Base-by-base conservation (phyloP, 1,140 invertebrate genomes). In the Cydia amplana region DNA sequence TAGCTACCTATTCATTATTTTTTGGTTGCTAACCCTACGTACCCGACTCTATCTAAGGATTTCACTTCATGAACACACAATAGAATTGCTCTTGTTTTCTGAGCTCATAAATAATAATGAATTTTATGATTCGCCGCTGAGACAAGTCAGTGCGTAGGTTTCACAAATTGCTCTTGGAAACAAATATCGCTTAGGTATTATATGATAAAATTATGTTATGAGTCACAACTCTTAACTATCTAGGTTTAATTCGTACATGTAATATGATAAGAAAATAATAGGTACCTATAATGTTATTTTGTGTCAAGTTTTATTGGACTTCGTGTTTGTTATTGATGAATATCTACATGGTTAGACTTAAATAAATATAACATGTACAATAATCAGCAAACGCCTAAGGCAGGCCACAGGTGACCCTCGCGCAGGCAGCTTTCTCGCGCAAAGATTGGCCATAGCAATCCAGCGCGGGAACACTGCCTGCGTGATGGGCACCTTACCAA, bases 61-160 rank as follows among this genome's bases (percentile, higher is more conserved):
- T 20, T 60, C 55, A 60, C 55, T 23, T 60, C 20, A 60, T 60
- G 10, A 10, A 23, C 18, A 60, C 5, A 60, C 55, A 60, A 60
- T 60, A 60, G 55, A 60, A 60, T 60, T 60, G n/a, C 55, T 60
- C 55, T 51, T 51, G n/a, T 18, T 60, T 23, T 60, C 55, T 23
- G 55, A 60, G 49, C n/a, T 51, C n/a, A 23, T 60, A 60, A 60
- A 60, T 18, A 60, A 23, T 60, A 60, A 60, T 60, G n/a, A 60
- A 60, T 18, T 20, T 60, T 7, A 60, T 60, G 9, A 20, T 20
- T 23, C 18, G 18, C 51, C n/a, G 51, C 36, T 5, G 36, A 55
- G 51, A 60, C 18, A 23, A n/a, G n/a, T n/a, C 55, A n/a, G 20
- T 23, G 55, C 55, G 9, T 23, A 60, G 20, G 55, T 12, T 60